These are phyloP conservation scores for Philypnodon macrostomus DNA, from an alignment of 2,797 vertebrate genomes.

Conservation along the genomic window DNA sequence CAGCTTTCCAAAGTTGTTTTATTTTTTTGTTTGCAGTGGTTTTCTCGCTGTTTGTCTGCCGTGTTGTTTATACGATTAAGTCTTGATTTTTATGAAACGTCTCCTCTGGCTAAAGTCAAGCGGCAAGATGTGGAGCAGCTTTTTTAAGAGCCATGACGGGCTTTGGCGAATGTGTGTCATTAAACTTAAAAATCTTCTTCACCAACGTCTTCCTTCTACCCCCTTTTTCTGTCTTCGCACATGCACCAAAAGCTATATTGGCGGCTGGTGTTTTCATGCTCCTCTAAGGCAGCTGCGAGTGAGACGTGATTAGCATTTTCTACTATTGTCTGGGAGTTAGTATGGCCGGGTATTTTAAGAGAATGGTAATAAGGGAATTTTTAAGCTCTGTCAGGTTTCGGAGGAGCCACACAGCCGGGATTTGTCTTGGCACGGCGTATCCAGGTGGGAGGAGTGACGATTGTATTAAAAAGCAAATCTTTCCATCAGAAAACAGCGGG, in stretches of 20 bases:
- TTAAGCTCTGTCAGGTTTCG: conserved; percentile 69
- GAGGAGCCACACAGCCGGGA: conserved; percentile 75
- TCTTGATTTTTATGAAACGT: conserved; percentile 64
- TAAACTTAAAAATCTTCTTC: conserved; percentile 58
- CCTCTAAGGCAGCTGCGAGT: conserved; percentile 49
- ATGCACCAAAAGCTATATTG: conserved; percentile 53
- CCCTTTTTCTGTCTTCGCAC: conserved; percentile 8
- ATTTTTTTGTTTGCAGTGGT: conserved; percentile 65
- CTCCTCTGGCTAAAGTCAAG: conserved; percentile 66
- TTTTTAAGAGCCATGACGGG: conserved; percentile 45
- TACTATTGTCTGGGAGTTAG: conserved; percentile 60
- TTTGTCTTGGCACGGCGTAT: conserved; percentile 73
- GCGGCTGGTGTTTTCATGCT: conserved; percentile 46
- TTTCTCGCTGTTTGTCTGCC: conserved; percentile 54
- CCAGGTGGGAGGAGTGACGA: conserved; percentile 76
- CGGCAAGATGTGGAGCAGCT: conserved; percentile 52
- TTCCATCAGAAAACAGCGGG: conserved; percentile 79
- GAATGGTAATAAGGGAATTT: conserved; percentile 70
- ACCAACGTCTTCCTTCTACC: conserved; percentile 13
- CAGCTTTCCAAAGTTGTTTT: conserved; percentile 64
- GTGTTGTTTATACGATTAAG: conserved; percentile 67
- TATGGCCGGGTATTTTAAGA: conserved; percentile 60
- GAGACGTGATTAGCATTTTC: conserved; percentile 67
- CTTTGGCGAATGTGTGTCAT: conserved; percentile 68
- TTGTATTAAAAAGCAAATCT: conserved; percentile 81